A percentile compares a stretch with the other conserved stretches of the same genome.
These are phyloP conservation scores for Planiliza haematocheilus DNA, from an alignment of 2,113 vertebrate genomes.

Conservation along the genomic window DNA sequence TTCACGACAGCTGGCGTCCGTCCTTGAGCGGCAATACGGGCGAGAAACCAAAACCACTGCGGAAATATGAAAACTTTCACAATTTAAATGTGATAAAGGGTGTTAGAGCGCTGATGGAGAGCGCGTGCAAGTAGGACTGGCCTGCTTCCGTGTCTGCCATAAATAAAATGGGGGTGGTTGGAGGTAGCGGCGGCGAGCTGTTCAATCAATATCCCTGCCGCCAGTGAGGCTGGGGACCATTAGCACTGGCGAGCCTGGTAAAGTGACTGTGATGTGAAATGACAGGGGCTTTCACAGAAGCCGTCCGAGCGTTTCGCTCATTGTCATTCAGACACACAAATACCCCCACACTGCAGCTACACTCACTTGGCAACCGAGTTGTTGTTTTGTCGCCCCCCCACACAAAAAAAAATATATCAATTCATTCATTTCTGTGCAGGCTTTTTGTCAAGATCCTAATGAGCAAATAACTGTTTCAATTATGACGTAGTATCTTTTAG, in stretches of 20 bases:
- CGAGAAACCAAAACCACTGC: neutral
- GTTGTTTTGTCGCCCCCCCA: slow-evolving; percentile 19
- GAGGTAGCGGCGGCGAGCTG: slow-evolving; percentile 34
- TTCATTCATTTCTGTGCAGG: slow-evolving; percentile 6
- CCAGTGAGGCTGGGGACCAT: slow-evolving; percentile 60
- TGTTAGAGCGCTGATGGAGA: neutral
- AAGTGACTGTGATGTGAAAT: slow-evolving; percentile 75
- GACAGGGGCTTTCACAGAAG: slow-evolving; percentile 75
- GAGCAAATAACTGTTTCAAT: neutral
- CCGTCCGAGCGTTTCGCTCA: slow-evolving; percentile 54
- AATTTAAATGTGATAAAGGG: slow-evolving; percentile 25
- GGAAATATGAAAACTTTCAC: slow-evolving; percentile 3
- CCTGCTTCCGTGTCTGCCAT: neutral
- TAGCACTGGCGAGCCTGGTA: slow-evolving; percentile 61
- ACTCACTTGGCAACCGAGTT: slow-evolving; percentile 27
- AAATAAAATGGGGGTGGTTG: slow-evolving; percentile 41
- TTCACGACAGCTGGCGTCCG: slow-evolving; percentile 24
- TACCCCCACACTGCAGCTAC: slow-evolving; percentile 29
- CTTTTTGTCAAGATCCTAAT: neutral
- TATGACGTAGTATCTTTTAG: no score
- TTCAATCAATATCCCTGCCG: slow-evolving; percentile 61
- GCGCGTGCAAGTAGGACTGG: slow-evolving; percentile 11
- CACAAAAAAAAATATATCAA: neutral
- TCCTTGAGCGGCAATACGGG: neutral
- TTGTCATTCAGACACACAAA: slow-evolving; percentile 44